Evolutionary conservation across 2,113 vertebrate genomes (phyloP).

Genomic region (Chrysemys picta): DNA sequence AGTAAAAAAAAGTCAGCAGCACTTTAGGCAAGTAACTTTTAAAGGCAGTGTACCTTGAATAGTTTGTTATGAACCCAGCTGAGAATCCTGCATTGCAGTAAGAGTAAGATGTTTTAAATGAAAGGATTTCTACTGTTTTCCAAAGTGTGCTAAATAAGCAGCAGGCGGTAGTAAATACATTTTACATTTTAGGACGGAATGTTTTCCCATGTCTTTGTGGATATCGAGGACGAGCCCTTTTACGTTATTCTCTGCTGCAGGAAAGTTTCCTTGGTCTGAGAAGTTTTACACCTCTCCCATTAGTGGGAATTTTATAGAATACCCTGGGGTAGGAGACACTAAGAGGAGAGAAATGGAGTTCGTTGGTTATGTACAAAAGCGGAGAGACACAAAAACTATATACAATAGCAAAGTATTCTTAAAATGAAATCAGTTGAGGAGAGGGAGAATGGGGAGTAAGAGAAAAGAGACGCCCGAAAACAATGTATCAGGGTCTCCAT

Average conservation of each 20-base stretch:
- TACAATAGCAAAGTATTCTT: background rate
- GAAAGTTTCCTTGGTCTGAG: background rate
- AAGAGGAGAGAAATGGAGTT: background rate
- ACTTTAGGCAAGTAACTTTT: background rate
- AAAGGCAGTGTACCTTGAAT: background rate
- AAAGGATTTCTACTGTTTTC: background rate
- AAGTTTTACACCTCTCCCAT: background rate
- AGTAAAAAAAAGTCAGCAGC: accelerated
- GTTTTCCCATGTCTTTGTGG: background rate
- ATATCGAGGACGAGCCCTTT: background rate
- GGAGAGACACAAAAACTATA: background rate
- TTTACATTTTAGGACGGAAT: background rate
- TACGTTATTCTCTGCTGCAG: background rate
- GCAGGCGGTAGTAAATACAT: background rate
- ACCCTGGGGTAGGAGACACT: background rate
- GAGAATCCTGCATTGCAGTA: background rate
- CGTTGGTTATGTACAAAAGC: background rate
- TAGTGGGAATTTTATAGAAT: background rate
- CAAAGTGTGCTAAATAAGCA: background rate
- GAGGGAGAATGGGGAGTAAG: background rate
- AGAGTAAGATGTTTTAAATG: background rate
- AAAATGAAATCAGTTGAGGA: background rate
- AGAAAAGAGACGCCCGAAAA: background rate
- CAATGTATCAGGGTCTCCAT: background rate
- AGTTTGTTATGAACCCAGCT: background rate